Evolutionary conservation across 2,888 invertebrate genomes (phyloP).

Genomic region (Ennomos quercinarius): DNA sequence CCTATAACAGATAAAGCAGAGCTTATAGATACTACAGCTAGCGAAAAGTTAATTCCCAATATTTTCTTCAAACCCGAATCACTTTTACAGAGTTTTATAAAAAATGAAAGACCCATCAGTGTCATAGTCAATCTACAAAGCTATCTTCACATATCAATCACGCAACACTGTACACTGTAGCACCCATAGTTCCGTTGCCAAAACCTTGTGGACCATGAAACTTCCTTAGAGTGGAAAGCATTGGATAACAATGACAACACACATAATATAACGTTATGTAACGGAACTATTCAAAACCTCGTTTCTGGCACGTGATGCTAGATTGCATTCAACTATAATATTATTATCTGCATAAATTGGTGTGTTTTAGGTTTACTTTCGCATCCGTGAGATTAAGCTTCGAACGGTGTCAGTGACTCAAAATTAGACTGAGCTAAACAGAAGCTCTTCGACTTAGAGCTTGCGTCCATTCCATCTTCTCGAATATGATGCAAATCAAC

Average conservation of each 20-base stretch:
- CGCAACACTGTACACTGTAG: constrained; percentile 20
- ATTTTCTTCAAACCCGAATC: no score
- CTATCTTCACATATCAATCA: constrained; percentile 23
- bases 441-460: no score
- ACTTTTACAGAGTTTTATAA: no score
- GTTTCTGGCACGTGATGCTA: constrained; percentile 14
- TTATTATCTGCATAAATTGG: constrained; percentile 14
- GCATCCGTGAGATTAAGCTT: not conserved
- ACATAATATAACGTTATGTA: constrained; percentile 19
- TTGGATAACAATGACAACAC: constrained; percentile 39
- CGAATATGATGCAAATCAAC: no score
- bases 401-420: no score
- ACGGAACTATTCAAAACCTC: constrained; percentile 14
- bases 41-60: no score
- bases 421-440: no score
- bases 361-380: not conserved
- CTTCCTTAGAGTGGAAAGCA: constrained; percentile 37
- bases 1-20: no score
- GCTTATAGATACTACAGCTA: no score
- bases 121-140: constrained; percentile 1
- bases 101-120: no score
- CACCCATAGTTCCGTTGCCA: constrained; percentile 26
- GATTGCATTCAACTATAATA: constrained; percentile 11
- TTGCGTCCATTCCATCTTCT: no score
- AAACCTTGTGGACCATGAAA: constrained; percentile 39